phyloP scores from a whole-genome alignment of 2,113 vertebrate species.

The human (Homo sapiens) region GRCh38 chr2:24248001-24248500 shows the following conservation, averaged over 20 bases:
- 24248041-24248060: not conserved
- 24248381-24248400: not conserved
- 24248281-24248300: not conserved
- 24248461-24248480: not conserved
- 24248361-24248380: not conserved
- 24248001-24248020: not conserved
- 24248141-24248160: not conserved
- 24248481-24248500: not conserved
- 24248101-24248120: not conserved
- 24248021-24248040: not conserved
- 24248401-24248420: not conserved
- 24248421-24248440: not conserved
- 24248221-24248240: not conserved
- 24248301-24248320: not conserved
- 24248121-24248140: slow-evolving; percentile 13
- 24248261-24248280: not conserved
- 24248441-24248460: slow-evolving; percentile 19
- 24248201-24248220: slow-evolving; percentile 16
- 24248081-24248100: not conserved
- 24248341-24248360: not conserved
- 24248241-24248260: not conserved
- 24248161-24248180: not conserved
- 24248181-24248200: not conserved
- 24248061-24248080: slow-evolving; percentile 8
- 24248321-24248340: not conserved